phyloP scores from a whole-genome alignment of 2,113 vertebrate genomes.

The Hylia prasina region DNA sequence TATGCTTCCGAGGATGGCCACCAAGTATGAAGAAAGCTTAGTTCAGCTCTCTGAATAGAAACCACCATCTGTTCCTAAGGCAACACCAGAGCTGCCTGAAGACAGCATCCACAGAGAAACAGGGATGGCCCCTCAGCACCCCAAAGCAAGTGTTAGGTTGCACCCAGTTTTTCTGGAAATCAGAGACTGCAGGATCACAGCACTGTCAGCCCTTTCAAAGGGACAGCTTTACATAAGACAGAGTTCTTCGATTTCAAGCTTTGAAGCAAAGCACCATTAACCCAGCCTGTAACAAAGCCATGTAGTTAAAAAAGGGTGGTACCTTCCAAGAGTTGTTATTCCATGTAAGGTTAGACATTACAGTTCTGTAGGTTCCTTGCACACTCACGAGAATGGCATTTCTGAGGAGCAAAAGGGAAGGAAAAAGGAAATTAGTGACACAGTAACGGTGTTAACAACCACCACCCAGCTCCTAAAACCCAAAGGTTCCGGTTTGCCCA shows the following conservation, averaged over 20 bases:
- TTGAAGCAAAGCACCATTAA: not conserved
- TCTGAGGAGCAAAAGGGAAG: conserved; percentile 61
- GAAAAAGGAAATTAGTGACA: conserved; percentile 53
- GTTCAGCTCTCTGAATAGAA: conserved; percentile 50
- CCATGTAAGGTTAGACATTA: conserved; percentile 62
- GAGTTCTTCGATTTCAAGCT: not conserved
- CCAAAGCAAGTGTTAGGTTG: not conserved
- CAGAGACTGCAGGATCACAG: not conserved
- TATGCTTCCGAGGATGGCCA: not conserved
- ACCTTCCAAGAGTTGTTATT: conserved; percentile 57
- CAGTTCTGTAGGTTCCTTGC: conserved; percentile 39
- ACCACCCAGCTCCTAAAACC: not conserved
- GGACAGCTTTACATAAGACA: not conserved
- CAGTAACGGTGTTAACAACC: not conserved
- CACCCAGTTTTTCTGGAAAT: not conserved
- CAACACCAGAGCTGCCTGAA: not conserved
- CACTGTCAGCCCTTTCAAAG: not conserved
- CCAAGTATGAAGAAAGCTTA: not conserved
- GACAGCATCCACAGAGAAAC: not conserved
- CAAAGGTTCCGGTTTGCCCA: not conserved
- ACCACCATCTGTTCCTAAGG: conserved; percentile 47
- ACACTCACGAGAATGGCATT: conserved; percentile 58
- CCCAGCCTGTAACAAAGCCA: not conserved
- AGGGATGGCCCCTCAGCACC: not conserved
- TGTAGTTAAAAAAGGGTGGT: conserved; percentile 15